Evolutionary conservation across 2,113 vertebrate genomes (phyloP), one percentile per base, ranked within the genome.

Genomic region (Hippocampus guttulatus): DNA sequence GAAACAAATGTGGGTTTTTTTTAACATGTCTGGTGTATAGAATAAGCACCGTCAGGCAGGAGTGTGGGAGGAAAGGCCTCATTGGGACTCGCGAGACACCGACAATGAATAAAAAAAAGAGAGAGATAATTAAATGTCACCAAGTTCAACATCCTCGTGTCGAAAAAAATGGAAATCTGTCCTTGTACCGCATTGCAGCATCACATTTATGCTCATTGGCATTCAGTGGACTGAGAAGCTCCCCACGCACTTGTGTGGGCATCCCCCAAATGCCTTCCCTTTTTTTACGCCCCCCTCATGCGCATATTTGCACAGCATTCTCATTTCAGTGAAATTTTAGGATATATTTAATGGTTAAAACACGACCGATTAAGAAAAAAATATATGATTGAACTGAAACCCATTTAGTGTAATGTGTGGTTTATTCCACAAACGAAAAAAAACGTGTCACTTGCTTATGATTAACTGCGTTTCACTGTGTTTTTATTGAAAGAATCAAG

Each of bases 101-200:
- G 0, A 15, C 11, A 58, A 2, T 12, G 4, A 27, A 15, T 58
- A 5, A 5, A 51, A 51, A 1, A 51, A 51, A 49, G 4, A 49
- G n/a, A 2, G 21, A 11, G 21, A 54, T 54, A 21, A n/a, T 54
- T 55, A 55, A 52, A 55, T 55, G 20, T 55, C 52, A n/a, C n/a
- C 52, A 55, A n/a, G 51, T 55, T n/a, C 52, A 23, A 9, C 52
- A 55, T 55, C 23, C 21, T 55, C 8, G 20, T 8, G 52, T n/a
- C 10, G 9, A 20, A 25, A 70, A 64, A 67, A 9, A 70, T 69
- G 67, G 45, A 58, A 73, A 75, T 64, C 23, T 71, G 81, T 74
- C 60, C 71, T 68, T 69, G 79, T 92, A 91, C 92, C 92, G 92
- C 92, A 93, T 87, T 93, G 92, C 92, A 92, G 91, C 86, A 91